Conservation (phyloP, 2,113 vertebrate species). For the Thalassoma bifasciatum region DNA sequence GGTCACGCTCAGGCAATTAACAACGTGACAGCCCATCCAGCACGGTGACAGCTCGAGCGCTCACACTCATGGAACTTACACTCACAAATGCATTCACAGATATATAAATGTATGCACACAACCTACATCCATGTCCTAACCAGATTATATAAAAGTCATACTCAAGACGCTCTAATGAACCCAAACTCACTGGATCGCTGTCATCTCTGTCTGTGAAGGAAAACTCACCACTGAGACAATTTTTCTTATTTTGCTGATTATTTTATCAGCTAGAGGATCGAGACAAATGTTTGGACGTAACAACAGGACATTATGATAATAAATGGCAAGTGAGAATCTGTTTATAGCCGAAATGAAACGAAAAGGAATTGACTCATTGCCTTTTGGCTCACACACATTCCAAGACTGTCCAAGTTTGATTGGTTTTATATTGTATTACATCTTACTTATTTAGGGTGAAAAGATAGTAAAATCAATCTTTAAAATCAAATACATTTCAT, state of each 20-base stretch:
- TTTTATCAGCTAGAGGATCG: too few species aligned
- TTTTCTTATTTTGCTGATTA: not conserved
- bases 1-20: conserved; percentile 81
- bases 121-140: conserved; percentile 17
- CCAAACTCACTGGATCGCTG: conserved; percentile 54
- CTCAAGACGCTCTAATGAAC: conserved; percentile 27
- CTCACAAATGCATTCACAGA: not conserved
- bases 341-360: too few species aligned
- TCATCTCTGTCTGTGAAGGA: not conserved
- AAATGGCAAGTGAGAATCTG: too few species aligned
- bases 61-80: conserved; percentile 3
- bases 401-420: too few species aligned
- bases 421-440: too few species aligned
- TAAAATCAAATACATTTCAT: too few species aligned
- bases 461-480: too few species aligned
- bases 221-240: not conserved
- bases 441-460: too few species aligned
- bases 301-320: too few species aligned
- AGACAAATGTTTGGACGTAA: too few species aligned
- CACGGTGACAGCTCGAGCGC: conserved; percentile 57
- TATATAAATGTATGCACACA: conserved; percentile 28
- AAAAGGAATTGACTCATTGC: too few species aligned
- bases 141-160: conserved; percentile 30
- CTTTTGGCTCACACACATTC: too few species aligned
- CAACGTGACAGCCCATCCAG: conserved; percentile 75